These are phyloP conservation scores for Mus caroli DNA, from an alignment of 2,797 vertebrate genomes.

Conservation along the genomic window DNA sequence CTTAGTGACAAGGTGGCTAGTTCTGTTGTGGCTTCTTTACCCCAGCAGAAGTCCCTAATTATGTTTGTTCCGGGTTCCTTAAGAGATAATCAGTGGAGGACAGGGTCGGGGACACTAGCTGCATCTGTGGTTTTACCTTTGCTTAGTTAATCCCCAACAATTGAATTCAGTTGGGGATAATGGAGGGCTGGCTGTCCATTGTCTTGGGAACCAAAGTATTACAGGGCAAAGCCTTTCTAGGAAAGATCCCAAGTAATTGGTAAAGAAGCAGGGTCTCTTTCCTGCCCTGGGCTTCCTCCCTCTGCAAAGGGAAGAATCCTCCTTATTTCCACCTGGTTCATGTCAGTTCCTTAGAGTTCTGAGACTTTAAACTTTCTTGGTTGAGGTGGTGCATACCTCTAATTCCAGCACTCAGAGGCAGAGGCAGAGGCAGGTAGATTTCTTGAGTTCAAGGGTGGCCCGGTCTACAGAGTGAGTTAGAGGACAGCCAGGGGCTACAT, in stretches of 20 bases:
- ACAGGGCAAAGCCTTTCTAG: not conserved
- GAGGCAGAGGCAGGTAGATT: not conserved
- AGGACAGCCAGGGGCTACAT: not conserved
- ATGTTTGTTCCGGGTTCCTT: conserved; percentile 63
- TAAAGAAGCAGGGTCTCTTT: conserved; percentile 37
- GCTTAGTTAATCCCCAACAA: conserved; percentile 44
- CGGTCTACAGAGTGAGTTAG: not conserved
- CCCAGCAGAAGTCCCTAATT: conserved; percentile 56
- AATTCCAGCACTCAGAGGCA: not conserved
- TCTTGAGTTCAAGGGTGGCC: not conserved
- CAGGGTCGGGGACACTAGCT: not conserved
- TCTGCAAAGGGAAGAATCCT: not conserved
- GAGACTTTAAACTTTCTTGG: not conserved
- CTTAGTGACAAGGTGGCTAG: conserved; percentile 21
- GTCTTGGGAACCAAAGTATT: conserved; percentile 57
- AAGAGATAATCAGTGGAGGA: conserved; percentile 11
- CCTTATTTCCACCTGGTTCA: not conserved
- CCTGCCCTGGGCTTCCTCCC: not conserved
- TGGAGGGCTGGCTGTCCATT: conserved; percentile 39
- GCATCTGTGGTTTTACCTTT: conserved; percentile 66
- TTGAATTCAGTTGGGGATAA: conserved; percentile 68
- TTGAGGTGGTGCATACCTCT: not conserved
- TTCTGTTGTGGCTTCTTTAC: conserved; percentile 15
- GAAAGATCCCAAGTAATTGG: conserved; percentile 1
- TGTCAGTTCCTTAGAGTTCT: not conserved